These are phyloP conservation scores for Chrysolina haemoptera DNA, from an alignment of 2,888 invertebrate species.

Conservation along the genomic window DNA sequence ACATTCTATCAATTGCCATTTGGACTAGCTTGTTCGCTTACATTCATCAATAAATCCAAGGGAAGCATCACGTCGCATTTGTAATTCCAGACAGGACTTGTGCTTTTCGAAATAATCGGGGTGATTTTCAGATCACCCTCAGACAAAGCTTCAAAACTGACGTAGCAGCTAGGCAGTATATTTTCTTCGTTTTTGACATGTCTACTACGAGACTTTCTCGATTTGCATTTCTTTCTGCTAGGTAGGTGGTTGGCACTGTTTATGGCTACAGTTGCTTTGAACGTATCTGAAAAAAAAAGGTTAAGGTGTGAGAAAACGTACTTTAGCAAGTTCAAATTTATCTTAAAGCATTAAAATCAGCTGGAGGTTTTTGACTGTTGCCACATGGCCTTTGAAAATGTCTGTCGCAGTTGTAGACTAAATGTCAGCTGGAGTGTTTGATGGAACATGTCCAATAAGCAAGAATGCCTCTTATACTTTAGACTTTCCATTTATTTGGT, in stretches of 20 bases:
- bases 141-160: conserved; percentile 73
- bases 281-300: conserved; percentile 50
- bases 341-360: too few species aligned
- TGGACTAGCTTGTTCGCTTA: conserved; percentile 64
- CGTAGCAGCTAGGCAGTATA: conserved; percentile 75
- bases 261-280: conserved; percentile 72
- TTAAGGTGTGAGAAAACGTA: too few species aligned
- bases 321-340: too few species aligned
- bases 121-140: conserved; percentile 67
- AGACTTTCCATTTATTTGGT: too few species aligned
- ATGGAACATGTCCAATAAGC: too few species aligned
- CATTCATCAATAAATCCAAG: conserved; percentile 72
- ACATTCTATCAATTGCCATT: too few species aligned
- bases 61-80: conserved; percentile 71
- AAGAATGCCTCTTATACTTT: too few species aligned
- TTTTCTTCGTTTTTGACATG: conserved; percentile 64
- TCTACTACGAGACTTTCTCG: conserved; percentile 63
- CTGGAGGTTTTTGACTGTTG: too few species aligned
- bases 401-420: too few species aligned
- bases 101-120: conserved; percentile 71
- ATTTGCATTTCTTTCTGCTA: conserved; percentile 64
- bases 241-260: conserved; percentile 75
- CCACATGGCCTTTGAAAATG: too few species aligned
- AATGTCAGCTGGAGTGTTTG: too few species aligned
- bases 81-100: conserved; percentile 74